These are phyloP conservation scores for Drosophila nr. fundita DNA, from an alignment of 2,888 invertebrate species.

Conservation along the genomic window DNA sequence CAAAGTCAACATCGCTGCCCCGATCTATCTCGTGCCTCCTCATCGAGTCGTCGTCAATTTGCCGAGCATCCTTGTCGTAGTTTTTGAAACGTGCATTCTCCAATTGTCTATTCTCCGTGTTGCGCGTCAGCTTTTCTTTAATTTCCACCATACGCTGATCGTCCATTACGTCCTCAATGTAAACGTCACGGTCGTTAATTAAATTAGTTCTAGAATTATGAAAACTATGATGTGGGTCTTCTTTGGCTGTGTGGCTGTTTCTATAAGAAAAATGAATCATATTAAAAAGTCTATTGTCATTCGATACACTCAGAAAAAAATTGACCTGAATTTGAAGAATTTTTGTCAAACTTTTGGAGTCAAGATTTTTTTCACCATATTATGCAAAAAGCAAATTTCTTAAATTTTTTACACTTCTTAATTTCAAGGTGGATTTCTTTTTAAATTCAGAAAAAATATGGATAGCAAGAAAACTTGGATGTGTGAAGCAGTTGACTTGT, in stretches of 20 bases:
- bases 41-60: slow-evolving; percentile 90
- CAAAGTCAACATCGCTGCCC: slow-evolving; percentile 88
- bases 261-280: slow-evolving; percentile 55
- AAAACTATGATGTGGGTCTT: slow-evolving; percentile 83
- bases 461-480: background rate
- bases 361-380: background rate
- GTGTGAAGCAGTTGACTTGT: background rate
- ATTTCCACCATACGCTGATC: slow-evolving; percentile 70
- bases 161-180: slow-evolving; percentile 83
- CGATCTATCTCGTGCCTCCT: slow-evolving; percentile 91
- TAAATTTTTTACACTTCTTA: background rate
- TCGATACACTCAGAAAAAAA: background rate
- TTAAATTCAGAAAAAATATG: background rate
- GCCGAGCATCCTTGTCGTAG: slow-evolving; percentile 82
- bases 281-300: background rate
- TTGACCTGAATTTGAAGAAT: background rate
- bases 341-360: background rate
- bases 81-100: slow-evolving; percentile 60
- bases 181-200: slow-evolving; percentile 84
- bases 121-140: slow-evolving; percentile 69
- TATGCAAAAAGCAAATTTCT: background rate
- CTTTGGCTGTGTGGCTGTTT: slow-evolving; percentile 83
- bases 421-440: background rate
- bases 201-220: slow-evolving; percentile 85
- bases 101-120: slow-evolving; percentile 79